Conservation (phyloP, 2,888 invertebrate species). For the Bombylius discolor region DNA sequence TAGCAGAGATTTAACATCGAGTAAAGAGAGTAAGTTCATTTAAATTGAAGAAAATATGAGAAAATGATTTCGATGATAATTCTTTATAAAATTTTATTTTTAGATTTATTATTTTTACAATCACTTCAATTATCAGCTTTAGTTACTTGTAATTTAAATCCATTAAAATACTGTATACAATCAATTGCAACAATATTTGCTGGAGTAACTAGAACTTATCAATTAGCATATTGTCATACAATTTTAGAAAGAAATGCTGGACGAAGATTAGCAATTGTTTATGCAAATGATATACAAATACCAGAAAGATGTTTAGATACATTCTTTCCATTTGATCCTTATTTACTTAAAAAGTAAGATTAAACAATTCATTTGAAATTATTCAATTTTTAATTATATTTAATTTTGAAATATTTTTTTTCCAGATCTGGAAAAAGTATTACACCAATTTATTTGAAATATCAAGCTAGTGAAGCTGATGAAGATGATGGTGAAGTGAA, state of each 20-base stretch:
- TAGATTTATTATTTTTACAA: constrained; percentile 68
- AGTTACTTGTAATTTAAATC: constrained; percentile 77
- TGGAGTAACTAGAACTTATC: constrained; percentile 67
- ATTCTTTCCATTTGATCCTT: constrained; percentile 89
- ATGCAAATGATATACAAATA: constrained; percentile 41
- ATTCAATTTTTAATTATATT: not conserved
- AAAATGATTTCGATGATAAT: not conserved
- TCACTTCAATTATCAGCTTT: constrained; percentile 73
- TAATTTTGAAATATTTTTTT: not conserved
- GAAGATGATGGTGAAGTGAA: constrained; percentile 16
- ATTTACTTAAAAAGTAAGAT: constrained; percentile 49
- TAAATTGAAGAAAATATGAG: not conserved
- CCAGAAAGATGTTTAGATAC: constrained; percentile 40
- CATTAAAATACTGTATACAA: constrained; percentile 66
- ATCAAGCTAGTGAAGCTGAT: constrained; percentile 34
- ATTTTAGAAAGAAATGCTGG: constrained; percentile 75
- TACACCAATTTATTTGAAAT: constrained; percentile 38
- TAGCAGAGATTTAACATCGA: constrained; percentile 65
- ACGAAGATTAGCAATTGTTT: constrained; percentile 44
- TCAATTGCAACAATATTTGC: constrained; percentile 70
- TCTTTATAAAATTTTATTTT: constrained; percentile 22
- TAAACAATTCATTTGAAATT: constrained; percentile 27
- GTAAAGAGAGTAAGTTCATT: constrained; percentile 53
- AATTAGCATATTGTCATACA: constrained; percentile 83
- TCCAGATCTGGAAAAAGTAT: constrained; percentile 36